Percentiles rank a stretch among this genome's conserved stretches.
Evolutionary conservation across 2,888 invertebrate genomes (phyloP).

Genomic region (Abrostola tripartita): DNA sequence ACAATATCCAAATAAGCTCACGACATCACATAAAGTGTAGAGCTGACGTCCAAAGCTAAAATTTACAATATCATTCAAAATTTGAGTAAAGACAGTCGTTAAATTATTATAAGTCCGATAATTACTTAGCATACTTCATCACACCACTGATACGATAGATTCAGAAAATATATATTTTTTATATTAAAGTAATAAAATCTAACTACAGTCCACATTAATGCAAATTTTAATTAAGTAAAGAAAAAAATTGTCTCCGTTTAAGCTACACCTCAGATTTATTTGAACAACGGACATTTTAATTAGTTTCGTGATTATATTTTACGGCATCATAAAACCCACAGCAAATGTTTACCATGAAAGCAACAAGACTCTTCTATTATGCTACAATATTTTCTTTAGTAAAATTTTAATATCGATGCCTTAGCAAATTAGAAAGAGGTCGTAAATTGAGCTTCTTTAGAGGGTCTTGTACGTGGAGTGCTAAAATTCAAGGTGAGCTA

Average conservation of each 20-base stretch:
- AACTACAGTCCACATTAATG: conserved; percentile 65
- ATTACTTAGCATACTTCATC: conserved; percentile 27
- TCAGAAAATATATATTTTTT: conserved; percentile 53
- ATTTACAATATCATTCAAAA: conserved; percentile 42
- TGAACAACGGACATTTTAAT: conserved; percentile 52
- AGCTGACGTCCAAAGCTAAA: conserved; percentile 43
- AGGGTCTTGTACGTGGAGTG: conserved; percentile 41
- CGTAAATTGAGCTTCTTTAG: conserved; percentile 51
- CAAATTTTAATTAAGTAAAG: conserved; percentile 49
- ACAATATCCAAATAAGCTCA: conserved; percentile 49
- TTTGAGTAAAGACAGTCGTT: conserved; percentile 37
- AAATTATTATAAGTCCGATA: conserved; percentile 36
- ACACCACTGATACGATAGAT: conserved; percentile 58
- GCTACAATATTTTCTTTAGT: conserved; percentile 20
- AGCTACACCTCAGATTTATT: conserved; percentile 63
- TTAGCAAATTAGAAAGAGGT: conserved; percentile 49
- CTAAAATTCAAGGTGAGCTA: conserved; percentile 68
- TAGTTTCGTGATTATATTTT: conserved; percentile 37
- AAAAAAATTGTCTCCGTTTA: conserved; percentile 56
- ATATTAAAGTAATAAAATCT: conserved; percentile 59
- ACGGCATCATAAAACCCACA: conserved; percentile 24
- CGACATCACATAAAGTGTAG: conserved; percentile 48
- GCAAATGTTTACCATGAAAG: conserved; percentile 16
- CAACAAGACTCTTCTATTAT: conserved; percentile 9
- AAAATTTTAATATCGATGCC: conserved; percentile 45